A percentile compares a stretch with the other conserved stretches of the same genome.
These are phyloP conservation scores for Scaptomyza caliginosa DNA, from an alignment of 2,888 invertebrate species.

Conservation along the genomic window DNA sequence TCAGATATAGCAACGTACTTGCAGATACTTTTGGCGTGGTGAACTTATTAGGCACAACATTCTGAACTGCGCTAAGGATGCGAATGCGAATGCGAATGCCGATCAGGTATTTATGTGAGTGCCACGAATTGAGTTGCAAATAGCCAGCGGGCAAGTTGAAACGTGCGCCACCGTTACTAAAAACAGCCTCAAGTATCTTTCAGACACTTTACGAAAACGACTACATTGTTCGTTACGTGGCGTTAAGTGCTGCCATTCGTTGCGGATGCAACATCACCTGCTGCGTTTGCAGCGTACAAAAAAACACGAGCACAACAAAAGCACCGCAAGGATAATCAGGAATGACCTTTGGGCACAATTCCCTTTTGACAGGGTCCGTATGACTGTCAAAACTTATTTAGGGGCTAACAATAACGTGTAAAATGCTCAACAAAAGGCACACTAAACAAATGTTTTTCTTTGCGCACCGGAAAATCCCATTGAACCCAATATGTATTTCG, in stretches of 20 bases:
- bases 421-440: conserved; percentile 35
- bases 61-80: conserved; percentile 8
- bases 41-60: conserved; percentile 67
- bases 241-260: conserved; percentile 72
- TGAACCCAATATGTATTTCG: conserved; percentile 34
- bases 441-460: conserved; percentile 45
- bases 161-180: conserved; percentile 69
- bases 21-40: conserved; percentile 33
- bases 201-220: conserved; percentile 35
- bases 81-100: background rate
- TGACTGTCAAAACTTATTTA: conserved; percentile 67
- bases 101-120: conserved; percentile 70
- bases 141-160: conserved; percentile 69
- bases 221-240: conserved; percentile 36
- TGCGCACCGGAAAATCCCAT: conserved; percentile 63
- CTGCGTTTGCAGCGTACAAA: conserved; percentile 16
- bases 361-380: background rate
- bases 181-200: conserved; percentile 33
- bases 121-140: conserved; percentile 79
- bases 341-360: conserved; percentile 42
- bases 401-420: conserved; percentile 53
- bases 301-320: conserved; percentile 54
- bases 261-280: conserved; percentile 57
- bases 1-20: conserved; percentile 47
- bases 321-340: conserved; percentile 71